phyloP scores from a whole-genome alignment of 2,113 vertebrate species.

The Phodopus roborovskii region DNA sequence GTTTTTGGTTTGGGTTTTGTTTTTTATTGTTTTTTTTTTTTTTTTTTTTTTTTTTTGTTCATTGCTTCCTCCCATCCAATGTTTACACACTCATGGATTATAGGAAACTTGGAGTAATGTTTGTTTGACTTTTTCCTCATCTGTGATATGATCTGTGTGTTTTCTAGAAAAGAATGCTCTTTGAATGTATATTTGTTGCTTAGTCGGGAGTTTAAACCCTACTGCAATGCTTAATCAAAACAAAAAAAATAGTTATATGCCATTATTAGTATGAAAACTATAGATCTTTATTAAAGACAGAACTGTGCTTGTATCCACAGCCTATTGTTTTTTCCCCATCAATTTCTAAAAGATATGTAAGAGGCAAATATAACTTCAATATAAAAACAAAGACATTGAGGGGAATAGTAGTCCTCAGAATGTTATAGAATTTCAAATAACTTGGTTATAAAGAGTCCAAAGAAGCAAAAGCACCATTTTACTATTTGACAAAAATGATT shows the following conservation, averaged over 20 bases:
- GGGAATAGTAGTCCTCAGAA: background rate
- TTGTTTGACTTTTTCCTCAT: background rate
- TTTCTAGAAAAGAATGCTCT: background rate
- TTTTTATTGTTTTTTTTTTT: no score
- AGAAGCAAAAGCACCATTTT: background rate
- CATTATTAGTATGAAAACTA: background rate
- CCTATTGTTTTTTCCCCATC: background rate
- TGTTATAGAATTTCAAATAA: background rate
- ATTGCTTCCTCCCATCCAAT: background rate
- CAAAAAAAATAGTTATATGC: background rate
- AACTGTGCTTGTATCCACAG: background rate
- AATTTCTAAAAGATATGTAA: background rate
- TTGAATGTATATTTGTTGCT: background rate
- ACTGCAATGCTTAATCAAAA: constrained; percentile 9
- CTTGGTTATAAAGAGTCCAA: background rate
- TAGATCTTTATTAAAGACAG: background rate
- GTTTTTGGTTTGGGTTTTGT: no score
- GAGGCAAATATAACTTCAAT: background rate
- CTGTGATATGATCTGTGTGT: background rate
- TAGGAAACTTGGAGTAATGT: background rate
- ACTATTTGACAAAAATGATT: background rate
- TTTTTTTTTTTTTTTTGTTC: background rate
- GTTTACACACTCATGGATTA: background rate
- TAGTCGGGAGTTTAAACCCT: background rate
- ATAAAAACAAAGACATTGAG: background rate